These are phyloP conservation scores for Champsocephalus esox DNA, from an alignment of 2,797 vertebrate species.

Conservation along the genomic window DNA sequence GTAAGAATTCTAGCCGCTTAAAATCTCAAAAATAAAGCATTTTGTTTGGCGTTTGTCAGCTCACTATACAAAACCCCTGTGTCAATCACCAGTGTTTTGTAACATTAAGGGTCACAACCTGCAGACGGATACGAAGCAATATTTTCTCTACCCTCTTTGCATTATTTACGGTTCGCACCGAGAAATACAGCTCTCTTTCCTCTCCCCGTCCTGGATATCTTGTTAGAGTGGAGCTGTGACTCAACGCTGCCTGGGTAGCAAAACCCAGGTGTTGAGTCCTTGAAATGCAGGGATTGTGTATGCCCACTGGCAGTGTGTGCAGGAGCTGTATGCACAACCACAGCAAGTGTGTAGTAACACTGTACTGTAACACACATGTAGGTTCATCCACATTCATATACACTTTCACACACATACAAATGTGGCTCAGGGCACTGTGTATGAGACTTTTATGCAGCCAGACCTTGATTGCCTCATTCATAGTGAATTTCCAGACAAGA, in stretches of 20 bases:
- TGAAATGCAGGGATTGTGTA: conserved; percentile 62
- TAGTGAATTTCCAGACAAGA: neutral
- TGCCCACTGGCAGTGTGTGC: conserved; percentile 52
- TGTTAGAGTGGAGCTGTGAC: conserved; percentile 56
- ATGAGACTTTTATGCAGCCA: conserved; percentile 26
- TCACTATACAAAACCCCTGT: neutral
- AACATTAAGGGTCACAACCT: neutral
- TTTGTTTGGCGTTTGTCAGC: conserved; percentile 3
- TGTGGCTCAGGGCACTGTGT: conserved; percentile 22
- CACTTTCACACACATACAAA: conserved; percentile 3
- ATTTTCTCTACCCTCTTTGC: conserved; percentile 26
- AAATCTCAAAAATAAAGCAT: neutral
- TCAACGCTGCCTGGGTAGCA: conserved; percentile 51
- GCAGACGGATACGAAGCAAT: conserved; percentile 27
- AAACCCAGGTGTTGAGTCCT: conserved; percentile 61
- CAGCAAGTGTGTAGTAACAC: conserved; percentile 15
- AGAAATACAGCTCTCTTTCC: conserved; percentile 37
- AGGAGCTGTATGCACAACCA: conserved; percentile 11
- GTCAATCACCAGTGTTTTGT: conserved; percentile 15
- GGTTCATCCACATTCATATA: neutral
- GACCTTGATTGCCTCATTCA: conserved; percentile 39
- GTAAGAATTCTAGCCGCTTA: neutral
- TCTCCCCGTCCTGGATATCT: conserved; percentile 42
- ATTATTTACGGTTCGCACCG: conserved; percentile 50
- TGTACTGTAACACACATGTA: conserved; percentile 1